phyloP scores from a whole-genome alignment of 1,140 invertebrate species.

The Ctenoplectra terminalis region DNA sequence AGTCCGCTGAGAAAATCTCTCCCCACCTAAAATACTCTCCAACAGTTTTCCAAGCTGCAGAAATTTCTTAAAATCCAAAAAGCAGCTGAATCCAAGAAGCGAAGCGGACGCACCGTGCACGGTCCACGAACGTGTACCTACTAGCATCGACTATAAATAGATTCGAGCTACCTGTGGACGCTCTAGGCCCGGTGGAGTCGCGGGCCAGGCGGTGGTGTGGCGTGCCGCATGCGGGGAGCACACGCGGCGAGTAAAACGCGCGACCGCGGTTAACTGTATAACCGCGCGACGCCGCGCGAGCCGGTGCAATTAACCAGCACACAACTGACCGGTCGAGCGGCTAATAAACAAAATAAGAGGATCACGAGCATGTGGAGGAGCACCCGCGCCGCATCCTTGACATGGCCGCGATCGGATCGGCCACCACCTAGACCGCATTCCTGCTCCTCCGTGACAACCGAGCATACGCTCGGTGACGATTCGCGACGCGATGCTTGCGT shows the following conservation, averaged over 20 bases:
- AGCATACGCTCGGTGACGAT: neutral
- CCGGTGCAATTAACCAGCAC: conserved; percentile 77
- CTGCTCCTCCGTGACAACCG: conserved; percentile 27
- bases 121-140: conserved; percentile 13
- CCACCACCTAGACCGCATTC: conserved; percentile 60
- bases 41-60: too few relatives aligned
- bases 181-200: conserved; percentile 33
- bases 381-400: conserved; percentile 62
- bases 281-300: conserved; percentile 44
- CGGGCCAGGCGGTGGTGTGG: conserved; percentile 45
- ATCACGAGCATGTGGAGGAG: conserved; percentile 1
- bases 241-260: too few relatives aligned
- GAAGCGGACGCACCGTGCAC: neutral
- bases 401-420: conserved; percentile 57
- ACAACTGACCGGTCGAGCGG: conserved; percentile 67
- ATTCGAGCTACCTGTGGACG: conserved; percentile 77
- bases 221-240: conserved; percentile 59
- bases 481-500: neutral
- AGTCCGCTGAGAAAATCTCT: too few relatives aligned
- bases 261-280: conserved; percentile 75
- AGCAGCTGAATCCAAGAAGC: too few relatives aligned
- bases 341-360: conserved; percentile 73
- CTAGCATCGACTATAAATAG: conserved; percentile 78
- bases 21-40: too few relatives aligned
- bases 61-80: too few relatives aligned